Evolutionary conservation across 2,797 vertebrate species (phyloP).

Genomic region (Neostethus bicornis): DNA sequence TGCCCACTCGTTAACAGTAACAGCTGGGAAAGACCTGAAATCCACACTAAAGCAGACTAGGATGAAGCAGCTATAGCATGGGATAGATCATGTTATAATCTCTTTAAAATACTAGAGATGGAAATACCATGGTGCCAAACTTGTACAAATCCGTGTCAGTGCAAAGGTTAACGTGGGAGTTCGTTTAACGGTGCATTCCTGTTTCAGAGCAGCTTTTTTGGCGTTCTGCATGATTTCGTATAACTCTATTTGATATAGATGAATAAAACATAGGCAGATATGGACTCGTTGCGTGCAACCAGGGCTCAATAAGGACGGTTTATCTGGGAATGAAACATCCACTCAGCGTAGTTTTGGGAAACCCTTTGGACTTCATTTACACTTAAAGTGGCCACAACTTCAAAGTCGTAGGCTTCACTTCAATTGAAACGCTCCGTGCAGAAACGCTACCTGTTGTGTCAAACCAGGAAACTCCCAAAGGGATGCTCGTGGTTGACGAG

Average conservation of each 20-base stretch:
- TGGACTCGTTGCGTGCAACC: background rate
- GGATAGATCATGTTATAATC: too few relatives aligned
- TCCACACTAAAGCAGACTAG: background rate
- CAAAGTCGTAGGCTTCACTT: conserved; percentile 45
- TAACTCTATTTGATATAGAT: background rate
- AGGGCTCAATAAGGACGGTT: background rate
- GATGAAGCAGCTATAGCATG: background rate
- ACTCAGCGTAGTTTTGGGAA: background rate
- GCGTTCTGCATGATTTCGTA: background rate
- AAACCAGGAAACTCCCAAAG: conserved; percentile 38
- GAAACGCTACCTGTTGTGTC: conserved; percentile 34
- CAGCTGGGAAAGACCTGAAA: background rate
- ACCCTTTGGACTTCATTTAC: conserved; percentile 33
- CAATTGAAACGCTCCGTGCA: conserved; percentile 14
- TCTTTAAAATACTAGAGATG: background rate
- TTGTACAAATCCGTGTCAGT: background rate
- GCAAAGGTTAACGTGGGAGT: too few relatives aligned
- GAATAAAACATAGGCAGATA: background rate
- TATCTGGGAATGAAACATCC: conserved; percentile 1
- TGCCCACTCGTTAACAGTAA: background rate
- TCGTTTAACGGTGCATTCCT: too few relatives aligned
- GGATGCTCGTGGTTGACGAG: conserved; percentile 9
- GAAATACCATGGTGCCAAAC: background rate
- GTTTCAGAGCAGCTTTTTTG: too few relatives aligned
- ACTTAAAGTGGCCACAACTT: conserved; percentile 49